Conservation (phyloP, 2,888 invertebrate species). For the Pollenia amentaria region DNA sequence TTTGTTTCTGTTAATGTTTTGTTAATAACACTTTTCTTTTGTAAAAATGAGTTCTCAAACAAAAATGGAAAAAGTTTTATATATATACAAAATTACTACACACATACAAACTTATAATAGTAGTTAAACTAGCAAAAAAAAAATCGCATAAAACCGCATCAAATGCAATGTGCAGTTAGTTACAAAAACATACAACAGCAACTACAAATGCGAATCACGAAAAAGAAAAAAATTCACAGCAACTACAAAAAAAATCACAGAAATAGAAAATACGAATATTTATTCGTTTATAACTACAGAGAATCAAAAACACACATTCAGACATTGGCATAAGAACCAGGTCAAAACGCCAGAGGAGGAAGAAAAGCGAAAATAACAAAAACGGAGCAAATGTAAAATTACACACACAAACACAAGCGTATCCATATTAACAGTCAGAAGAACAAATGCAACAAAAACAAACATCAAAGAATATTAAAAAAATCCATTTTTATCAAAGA, state of each 20-base stretch:
- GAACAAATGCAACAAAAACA: conserved; percentile 20
- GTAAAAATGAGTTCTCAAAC: conserved; percentile 56
- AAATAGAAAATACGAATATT: conserved; percentile 50
- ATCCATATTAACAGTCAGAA: neutral
- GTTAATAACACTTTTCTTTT: conserved; percentile 56
- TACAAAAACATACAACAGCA: conserved; percentile 29
- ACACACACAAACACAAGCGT: conserved; percentile 12
- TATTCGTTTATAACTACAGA: neutral
- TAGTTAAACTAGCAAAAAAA: conserved; percentile 21
- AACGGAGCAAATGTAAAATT: conserved; percentile 34
- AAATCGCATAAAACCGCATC: conserved; percentile 53
- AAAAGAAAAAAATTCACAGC: neutral
- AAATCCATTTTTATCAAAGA: conserved; percentile 42
- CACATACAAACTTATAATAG: neutral
- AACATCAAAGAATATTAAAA: conserved; percentile 58
- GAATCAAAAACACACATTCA: neutral
- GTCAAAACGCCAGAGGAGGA: conserved; percentile 63
- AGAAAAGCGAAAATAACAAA: conserved; percentile 49
- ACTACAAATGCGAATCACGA: conserved; percentile 28
- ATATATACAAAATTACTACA: neutral
- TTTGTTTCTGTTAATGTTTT: conserved; percentile 13
- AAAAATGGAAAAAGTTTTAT: conserved; percentile 42
- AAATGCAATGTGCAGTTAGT: conserved; percentile 55
- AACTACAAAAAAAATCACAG: neutral
- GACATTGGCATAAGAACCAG: conserved; percentile 46